Percentiles rank a stretch among this genome's conserved stretches.
phyloP scores from a whole-genome alignment of 2,888 invertebrate genomes.

The Choreutis nemorana region DNA sequence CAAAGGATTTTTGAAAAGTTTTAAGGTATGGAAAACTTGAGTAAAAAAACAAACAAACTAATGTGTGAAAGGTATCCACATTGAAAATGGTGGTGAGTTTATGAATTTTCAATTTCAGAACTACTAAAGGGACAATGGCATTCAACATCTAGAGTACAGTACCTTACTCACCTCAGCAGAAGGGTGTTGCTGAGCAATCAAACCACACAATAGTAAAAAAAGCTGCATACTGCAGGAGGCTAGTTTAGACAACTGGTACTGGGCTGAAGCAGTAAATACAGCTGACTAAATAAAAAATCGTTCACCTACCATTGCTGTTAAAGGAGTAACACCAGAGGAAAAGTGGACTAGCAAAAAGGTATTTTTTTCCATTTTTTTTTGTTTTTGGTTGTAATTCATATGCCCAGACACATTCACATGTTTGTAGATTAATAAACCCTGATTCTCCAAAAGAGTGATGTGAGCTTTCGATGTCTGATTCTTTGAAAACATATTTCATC shows the following conservation, averaged over 20 bases:
- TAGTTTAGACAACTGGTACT: constrained; percentile 1
- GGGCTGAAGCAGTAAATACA: constrained; percentile 3
- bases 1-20: too few relatives aligned
- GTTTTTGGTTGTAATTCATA: constrained; percentile 12
- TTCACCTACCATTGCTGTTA: constrained; percentile 4
- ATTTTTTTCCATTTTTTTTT: constrained; percentile 8
- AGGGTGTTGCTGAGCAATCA: constrained; percentile 20
- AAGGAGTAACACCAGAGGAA: constrained; percentile 10
- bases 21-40: too few relatives aligned
- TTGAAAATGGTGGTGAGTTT: too few relatives aligned
- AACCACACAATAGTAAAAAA: constrained; percentile 11
- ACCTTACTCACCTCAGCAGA: constrained; percentile 19
- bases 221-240: constrained; percentile 10
- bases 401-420: constrained; percentile 8
- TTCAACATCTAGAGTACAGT: too few relatives aligned
- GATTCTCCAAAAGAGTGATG: constrained; percentile 6
- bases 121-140: too few relatives aligned
- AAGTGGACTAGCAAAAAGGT: constrained; percentile 9
- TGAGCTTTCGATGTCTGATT: constrained; percentile 10
- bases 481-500: constrained; percentile 7
- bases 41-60: too few relatives aligned
- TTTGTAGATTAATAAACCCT: constrained; percentile 9
- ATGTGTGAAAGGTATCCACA: too few relatives aligned
- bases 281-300: constrained; percentile 3
- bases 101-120: too few relatives aligned